Percentiles rank a stretch among this genome's conserved stretches.
phyloP scores from a whole-genome alignment of 2,113 vertebrate genomes.

The Lepus europaeus region DNA sequence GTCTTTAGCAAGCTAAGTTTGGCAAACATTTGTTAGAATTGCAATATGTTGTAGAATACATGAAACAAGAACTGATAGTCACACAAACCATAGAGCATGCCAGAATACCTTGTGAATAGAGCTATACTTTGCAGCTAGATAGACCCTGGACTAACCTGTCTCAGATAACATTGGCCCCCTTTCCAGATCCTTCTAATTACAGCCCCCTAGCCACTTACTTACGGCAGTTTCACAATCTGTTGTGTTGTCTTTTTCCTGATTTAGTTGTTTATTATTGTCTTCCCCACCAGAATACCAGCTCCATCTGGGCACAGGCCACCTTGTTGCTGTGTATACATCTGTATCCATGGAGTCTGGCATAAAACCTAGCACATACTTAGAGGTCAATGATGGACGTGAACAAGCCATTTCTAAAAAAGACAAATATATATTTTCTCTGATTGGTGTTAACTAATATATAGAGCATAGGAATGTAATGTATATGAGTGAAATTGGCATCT shows the following conservation, averaged over 20 bases:
- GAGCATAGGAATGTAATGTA: no score
- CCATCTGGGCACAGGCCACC: neutral
- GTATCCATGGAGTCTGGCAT: neutral
- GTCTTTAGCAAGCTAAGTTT: neutral
- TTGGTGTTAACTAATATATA: no score
- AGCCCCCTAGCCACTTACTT: neutral
- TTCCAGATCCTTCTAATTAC: neutral
- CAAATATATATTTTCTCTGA: no score
- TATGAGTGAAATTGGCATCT: no score
- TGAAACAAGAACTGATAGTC: neutral
- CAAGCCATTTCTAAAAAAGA: no score
- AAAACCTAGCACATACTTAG: neutral
- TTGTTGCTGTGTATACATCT: neutral
- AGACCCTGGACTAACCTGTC: neutral
- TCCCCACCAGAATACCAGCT: neutral
- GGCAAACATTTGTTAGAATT: neutral
- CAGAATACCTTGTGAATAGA: neutral
- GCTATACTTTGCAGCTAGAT: neutral
- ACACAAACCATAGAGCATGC: neutral
- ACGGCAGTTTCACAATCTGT: neutral
- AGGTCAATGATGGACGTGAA: neutral
- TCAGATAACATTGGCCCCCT: neutral
- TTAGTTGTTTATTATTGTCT: conserved; percentile 15
- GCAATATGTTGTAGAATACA: neutral
- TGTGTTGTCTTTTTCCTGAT: neutral